phyloP scores from a whole-genome alignment of 2,888 invertebrate genomes.

The Pristionchus japonicus region DNA sequence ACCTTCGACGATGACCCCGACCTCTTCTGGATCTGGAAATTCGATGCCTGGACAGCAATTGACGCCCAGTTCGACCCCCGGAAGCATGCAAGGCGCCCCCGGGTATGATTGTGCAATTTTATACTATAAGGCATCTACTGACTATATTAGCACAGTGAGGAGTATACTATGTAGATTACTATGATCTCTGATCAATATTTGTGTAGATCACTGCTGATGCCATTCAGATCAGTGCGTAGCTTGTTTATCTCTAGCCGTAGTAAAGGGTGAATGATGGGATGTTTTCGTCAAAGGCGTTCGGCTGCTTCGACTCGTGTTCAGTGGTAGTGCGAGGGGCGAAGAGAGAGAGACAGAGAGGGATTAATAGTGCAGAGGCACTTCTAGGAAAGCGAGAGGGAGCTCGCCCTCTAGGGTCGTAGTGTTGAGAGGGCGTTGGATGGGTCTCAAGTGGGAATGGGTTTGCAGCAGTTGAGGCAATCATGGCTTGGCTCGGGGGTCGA shows the following conservation, averaged over 20 bases:
- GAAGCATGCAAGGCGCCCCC: background rate
- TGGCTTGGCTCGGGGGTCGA: background rate
- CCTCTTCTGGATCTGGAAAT: background rate
- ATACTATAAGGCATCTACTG: too few species aligned
- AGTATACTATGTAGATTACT: too few species aligned
- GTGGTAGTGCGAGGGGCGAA: too few species aligned
- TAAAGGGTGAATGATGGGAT: background rate
- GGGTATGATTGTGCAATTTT: too few species aligned
- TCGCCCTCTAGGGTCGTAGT: background rate
- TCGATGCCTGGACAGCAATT: background rate
- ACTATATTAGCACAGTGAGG: too few species aligned
- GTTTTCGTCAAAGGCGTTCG: background rate
- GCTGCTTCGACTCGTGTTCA: background rate
- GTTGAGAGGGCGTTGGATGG: background rate
- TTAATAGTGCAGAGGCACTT: constrained; percentile 29
- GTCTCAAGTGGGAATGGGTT: background rate
- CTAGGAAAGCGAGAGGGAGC: background rate
- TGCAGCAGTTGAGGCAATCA: background rate
- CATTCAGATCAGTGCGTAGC: background rate
- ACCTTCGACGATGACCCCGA: constrained; percentile 37
- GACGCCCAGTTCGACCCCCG: background rate
- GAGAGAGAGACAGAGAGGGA: background rate
- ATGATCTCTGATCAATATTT: background rate
- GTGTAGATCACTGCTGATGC: background rate
- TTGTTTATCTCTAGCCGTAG: background rate